Conservation (phyloP, 2,797 vertebrate genomes). For the Kryptolebias ocellatus region DNA sequence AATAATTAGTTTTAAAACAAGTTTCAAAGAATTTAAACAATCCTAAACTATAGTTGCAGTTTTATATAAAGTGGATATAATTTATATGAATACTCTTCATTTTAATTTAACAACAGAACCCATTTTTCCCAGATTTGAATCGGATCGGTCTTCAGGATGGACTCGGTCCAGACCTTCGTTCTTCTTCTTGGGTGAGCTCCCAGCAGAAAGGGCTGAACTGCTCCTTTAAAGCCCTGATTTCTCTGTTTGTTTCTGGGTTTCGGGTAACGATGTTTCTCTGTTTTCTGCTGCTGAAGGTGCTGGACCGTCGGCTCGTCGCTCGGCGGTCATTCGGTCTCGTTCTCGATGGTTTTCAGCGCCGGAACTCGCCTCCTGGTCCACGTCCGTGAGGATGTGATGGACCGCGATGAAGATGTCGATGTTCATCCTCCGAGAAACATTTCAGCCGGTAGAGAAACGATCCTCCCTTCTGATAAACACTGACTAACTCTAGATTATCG, state of each 20-base stretch:
- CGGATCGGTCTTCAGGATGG: constrained; percentile 17
- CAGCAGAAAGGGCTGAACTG: neutral
- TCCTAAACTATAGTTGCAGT: too few species aligned
- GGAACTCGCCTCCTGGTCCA: constrained; percentile 50
- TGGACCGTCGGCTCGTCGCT: neutral
- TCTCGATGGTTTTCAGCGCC: constrained; percentile 39
- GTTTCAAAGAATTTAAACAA: too few species aligned
- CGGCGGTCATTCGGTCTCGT: accelerated
- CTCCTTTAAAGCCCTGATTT: neutral
- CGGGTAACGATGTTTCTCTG: neutral
- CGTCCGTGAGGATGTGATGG: neutral
- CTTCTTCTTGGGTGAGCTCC: constrained; percentile 47
- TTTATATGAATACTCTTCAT: too few species aligned
- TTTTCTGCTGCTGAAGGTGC: constrained; percentile 24
- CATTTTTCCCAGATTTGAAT: neutral
- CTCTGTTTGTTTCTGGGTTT: accelerated
- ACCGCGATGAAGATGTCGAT: neutral
- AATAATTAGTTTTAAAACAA: too few species aligned
- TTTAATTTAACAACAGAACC: neutral
- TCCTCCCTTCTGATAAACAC: too few species aligned
- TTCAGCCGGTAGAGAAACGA: constrained; percentile 3
- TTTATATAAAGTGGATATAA: too few species aligned
- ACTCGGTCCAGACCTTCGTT: constrained; percentile 16
- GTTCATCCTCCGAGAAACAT: neutral
- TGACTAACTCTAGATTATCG: too few species aligned